These are phyloP conservation scores for Ceyx cyanopectus DNA, from an alignment of 2,113 vertebrate species.

Conservation along the genomic window DNA sequence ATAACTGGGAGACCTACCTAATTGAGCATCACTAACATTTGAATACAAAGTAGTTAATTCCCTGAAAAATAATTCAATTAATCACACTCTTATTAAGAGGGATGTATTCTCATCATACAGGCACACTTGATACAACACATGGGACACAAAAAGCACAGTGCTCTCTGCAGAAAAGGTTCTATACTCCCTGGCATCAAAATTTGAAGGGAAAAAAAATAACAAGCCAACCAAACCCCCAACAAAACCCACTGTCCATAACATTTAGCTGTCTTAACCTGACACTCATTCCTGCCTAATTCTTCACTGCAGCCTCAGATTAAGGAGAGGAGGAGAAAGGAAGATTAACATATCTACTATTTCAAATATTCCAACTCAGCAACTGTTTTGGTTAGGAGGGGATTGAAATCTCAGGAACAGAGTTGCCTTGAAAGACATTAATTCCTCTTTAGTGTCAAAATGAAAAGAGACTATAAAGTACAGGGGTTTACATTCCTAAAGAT, in stretches of 20 bases:
- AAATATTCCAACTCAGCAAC: not conserved
- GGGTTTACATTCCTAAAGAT: not conserved
- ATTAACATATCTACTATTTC: not conserved
- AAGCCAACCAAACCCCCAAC: not conserved
- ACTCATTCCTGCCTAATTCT: not conserved
- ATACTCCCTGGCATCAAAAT: not conserved
- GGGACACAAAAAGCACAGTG: not conserved
- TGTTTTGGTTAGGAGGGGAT: rapidly evolving
- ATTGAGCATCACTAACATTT: conserved; percentile 33
- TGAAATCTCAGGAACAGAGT: not conserved
- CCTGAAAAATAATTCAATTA: conserved; percentile 57
- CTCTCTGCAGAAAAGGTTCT: not conserved
- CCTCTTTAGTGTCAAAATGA: not conserved
- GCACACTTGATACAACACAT: rapidly evolving
- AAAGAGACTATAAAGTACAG: not conserved
- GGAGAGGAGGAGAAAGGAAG: not conserved
- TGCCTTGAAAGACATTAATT: not conserved
- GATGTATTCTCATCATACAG: not conserved
- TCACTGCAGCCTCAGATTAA: not conserved
- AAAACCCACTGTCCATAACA: not conserved
- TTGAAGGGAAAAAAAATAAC: not conserved
- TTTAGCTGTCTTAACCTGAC: not conserved
- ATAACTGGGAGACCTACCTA: conserved; percentile 24
- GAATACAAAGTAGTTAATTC: conserved; percentile 36
- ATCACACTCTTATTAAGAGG: conserved; percentile 18